Base-by-base conservation (phyloP, 2,888 invertebrate genomes). In the Sabatieria punctata region DNA sequence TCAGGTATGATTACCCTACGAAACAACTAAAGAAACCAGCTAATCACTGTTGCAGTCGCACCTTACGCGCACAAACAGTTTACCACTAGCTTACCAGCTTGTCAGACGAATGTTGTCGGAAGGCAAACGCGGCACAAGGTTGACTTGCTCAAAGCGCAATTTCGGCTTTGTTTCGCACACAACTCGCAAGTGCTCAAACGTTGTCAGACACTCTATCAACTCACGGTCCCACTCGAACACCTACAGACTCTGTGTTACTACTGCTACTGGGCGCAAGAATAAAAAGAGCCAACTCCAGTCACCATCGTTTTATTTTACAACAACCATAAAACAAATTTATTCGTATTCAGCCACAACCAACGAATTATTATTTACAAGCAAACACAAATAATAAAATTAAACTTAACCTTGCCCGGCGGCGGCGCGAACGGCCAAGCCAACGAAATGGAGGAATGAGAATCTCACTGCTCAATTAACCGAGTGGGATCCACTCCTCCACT, bases 131-230 rank as follows among this genome's bases (percentile, higher is more conserved):
- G 15, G 30, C 8, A 11, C 30, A 8, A 30, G 8, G 8, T 73
- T 72, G 27, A 18, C 30, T n/a, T 21, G 33, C 41, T 18, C 15
- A 15, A 24, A 33, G 4, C 33, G 24, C 2, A 36, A 13, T 25
- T 33, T n/a, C 22, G 13, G 27, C 23, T 38, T 33, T 2, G 41
- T 21, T 3, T 46, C 33, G 15, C 57, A 52, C 68, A 78, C 72
- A 42, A 76, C 59, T 57, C 75, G 74, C 54, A 80, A 67, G 58
- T 80, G 77, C 59, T 80, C 79, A 63, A 79, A 74, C 1, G 80
- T 80, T 43, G 78, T 66, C 51, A 80, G 66, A 13, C 77, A 73
- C 49, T 77, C 77, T 51, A 80, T 77, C 60, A 79, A 78, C 57
- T 77, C 75, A 52, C 74, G 71, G 65, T 81, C 80, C 41, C 75